These are phyloP conservation scores for Canis aureus DNA, from an alignment of 2,113 vertebrate species.

Conservation along the genomic window DNA sequence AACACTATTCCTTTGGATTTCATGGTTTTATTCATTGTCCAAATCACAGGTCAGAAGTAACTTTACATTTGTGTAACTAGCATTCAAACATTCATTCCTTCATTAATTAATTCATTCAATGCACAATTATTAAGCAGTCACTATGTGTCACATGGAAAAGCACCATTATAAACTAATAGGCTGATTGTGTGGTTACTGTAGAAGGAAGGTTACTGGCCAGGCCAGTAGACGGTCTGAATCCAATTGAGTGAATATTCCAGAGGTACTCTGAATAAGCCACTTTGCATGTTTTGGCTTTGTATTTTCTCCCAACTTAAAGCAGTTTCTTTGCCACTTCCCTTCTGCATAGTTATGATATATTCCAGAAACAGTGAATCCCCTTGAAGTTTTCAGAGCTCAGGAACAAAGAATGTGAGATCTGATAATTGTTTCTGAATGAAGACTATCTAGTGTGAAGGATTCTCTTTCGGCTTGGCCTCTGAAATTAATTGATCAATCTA, in stretches of 20 bases:
- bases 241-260: slow-evolving; percentile 25
- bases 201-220: slow-evolving; percentile 7
- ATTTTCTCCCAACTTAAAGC: slow-evolving; percentile 44
- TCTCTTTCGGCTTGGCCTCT: slow-evolving; percentile 38
- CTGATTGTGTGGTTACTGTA: neutral
- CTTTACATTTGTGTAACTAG: neutral
- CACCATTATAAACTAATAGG: neutral
- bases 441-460: slow-evolving; percentile 42
- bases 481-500: slow-evolving; percentile 67
- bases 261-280: slow-evolving; percentile 30
- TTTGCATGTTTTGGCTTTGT: neutral
- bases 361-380: slow-evolving; percentile 46
- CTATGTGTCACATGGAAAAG: neutral
- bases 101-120: neutral
- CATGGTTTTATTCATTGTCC: slow-evolving; percentile 20
- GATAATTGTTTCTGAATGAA: slow-evolving; percentile 54
- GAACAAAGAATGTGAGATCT: slow-evolving; percentile 29
- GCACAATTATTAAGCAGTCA: neutral
- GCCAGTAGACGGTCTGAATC: neutral
- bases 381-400: slow-evolving; percentile 45
- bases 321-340: neutral
- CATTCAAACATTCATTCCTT: neutral
- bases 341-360: neutral
- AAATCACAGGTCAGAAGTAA: neutral
- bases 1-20: neutral